Base-by-base conservation (phyloP, 2,888 invertebrate species). In the Macrophya alboannulata region DNA sequence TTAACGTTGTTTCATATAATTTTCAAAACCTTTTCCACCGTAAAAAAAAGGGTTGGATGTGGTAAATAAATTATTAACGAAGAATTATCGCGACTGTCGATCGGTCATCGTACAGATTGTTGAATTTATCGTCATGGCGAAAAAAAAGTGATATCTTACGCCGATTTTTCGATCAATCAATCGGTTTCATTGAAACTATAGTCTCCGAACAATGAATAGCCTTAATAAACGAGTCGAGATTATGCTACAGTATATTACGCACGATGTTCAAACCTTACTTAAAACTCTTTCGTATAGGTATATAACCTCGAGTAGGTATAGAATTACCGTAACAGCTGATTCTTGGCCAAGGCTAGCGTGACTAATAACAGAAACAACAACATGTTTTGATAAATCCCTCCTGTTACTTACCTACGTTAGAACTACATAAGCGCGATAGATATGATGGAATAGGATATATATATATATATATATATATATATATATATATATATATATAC, bases 321-420 rank as follows among this genome's bases (percentile, higher is more conserved):
- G 77, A 77, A 77, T 77, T 81, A 81, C 59, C 59, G 79, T 81
- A 81, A 81, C 43, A 81, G 55, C 55, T 55, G 62, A 81, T 81
- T 40, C 40, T 81, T 81, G 59, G 21, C 55, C 77, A 77, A 77
- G 77, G 25, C 79, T 55, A 40, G 79, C 48, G 77, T 77, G 77
- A 51, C 48, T 77, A 77, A 77, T 79, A 81, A 62, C 59, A 62
- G 21, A 31, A 79, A 79, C 77, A 77, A 77, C 79, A 81, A 81
- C 79, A 81, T 59, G 79, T 81, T 81, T 81, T 59, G 59, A 81
- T 81, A 40, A 62, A 81, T 43, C 72, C 31, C 37, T n/a, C 62
- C 62, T 59, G 59, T 81, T 62, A 81, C 62, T 55, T 55, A 77
- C 51, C 5, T 45, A n/a, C 17, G n/a, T 48, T 25, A 71, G 21